Evolutionary conservation across 2,888 invertebrate species (phyloP).

Genomic region (Eretmocerus hayati): DNA sequence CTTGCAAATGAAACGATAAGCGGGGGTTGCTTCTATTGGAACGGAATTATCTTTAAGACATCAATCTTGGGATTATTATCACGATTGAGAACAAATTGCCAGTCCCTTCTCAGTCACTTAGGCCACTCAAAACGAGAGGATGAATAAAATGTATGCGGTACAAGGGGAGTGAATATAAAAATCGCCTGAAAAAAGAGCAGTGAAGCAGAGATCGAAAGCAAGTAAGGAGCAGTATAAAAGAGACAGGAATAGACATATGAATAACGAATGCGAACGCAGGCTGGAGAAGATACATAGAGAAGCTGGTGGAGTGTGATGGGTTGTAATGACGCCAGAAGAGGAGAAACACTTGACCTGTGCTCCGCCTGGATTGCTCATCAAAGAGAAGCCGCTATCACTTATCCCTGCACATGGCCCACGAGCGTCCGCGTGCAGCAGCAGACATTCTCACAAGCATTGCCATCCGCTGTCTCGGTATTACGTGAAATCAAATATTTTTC

Average conservation of each 20-base stretch:
- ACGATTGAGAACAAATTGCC: neutral
- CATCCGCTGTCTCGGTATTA: slow-evolving; percentile 15
- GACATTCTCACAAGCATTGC: slow-evolving; percentile 9
- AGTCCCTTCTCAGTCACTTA: slow-evolving; percentile 2
- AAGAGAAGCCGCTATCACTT: slow-evolving; percentile 42
- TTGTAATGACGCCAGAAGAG: slow-evolving; percentile 20
- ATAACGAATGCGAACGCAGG: slow-evolving; percentile 2
- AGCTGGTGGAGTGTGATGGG: slow-evolving; percentile 13
- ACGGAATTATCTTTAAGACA: no score
- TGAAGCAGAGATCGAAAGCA: slow-evolving; percentile 7
- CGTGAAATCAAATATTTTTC: slow-evolving; percentile 12
- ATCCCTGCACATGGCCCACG: slow-evolving; percentile 42
- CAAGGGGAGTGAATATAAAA: slow-evolving; percentile 11
- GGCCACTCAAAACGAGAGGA: slow-evolving; percentile 14
- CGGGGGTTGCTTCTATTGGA: no score
- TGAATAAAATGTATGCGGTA: slow-evolving; percentile 15
- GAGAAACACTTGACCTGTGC: slow-evolving; percentile 33
- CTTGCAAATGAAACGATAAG: no score
- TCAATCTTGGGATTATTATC: slow-evolving; percentile 7
- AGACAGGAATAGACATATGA: neutral
- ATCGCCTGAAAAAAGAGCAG: neutral
- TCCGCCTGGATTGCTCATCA: slow-evolving; percentile 31
- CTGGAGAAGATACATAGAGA: neutral
- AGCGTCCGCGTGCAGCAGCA: slow-evolving; percentile 1
- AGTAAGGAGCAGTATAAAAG: slow-evolving; percentile 1